Evolutionary conservation across 2,888 invertebrate genomes (phyloP).

Genomic region (Andrena trimmerana): DNA sequence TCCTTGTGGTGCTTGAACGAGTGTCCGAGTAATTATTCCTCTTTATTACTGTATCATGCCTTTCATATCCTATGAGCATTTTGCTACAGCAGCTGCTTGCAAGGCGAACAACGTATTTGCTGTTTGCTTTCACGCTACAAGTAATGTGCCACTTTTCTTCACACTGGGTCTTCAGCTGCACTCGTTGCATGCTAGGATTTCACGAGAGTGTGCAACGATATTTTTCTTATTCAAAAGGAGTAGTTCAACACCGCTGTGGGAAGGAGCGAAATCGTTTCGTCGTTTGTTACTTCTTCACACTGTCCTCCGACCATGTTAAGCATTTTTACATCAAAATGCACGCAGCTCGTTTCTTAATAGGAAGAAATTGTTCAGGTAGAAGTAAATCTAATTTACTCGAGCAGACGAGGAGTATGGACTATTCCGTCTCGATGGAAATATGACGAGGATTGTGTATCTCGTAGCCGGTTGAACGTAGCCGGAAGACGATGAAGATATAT

Average conservation of each 20-base stretch:
- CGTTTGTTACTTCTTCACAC: neutral
- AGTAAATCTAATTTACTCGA: neutral
- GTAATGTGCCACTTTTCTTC: too few species aligned
- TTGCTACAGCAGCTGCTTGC: too few species aligned
- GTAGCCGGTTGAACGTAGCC: neutral
- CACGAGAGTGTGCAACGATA: too few species aligned
- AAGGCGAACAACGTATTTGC: too few species aligned
- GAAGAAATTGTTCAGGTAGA: neutral
- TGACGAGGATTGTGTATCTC: neutral
- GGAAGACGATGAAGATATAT: neutral
- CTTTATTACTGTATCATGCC: neutral
- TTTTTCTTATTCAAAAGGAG: too few species aligned
- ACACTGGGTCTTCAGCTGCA: too few species aligned
- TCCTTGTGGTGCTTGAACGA: neutral
- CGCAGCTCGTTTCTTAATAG: neutral
- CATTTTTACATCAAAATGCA: neutral
- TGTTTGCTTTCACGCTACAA: too few species aligned
- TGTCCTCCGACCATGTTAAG: neutral
- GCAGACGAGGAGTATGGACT: neutral
- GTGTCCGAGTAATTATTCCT: neutral
- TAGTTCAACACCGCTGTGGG: too few species aligned
- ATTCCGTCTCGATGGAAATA: conserved; percentile 6
- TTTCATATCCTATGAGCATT: too few species aligned
- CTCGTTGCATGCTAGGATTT: too few species aligned
- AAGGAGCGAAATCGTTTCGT: neutral